phyloP scores from a whole-genome alignment of 2,113 vertebrate species.

The Eclectus roratus region DNA sequence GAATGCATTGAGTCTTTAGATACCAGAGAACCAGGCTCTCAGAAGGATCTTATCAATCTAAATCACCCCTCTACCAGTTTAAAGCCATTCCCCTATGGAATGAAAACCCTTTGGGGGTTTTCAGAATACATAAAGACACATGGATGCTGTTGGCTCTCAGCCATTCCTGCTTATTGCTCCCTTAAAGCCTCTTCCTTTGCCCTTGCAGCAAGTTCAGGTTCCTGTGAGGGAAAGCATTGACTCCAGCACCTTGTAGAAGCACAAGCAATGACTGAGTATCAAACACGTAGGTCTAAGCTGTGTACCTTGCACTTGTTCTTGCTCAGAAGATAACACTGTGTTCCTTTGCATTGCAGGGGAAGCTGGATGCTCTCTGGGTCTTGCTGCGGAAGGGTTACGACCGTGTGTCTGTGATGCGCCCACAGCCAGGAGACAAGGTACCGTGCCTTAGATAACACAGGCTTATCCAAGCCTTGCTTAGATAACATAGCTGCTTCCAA shows the following conservation, averaged over 20 bases:
- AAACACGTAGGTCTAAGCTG: neutral
- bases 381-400: slow-evolving; percentile 92
- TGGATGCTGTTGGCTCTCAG: neutral
- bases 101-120: neutral
- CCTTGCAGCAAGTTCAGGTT: neutral
- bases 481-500: neutral
- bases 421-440: slow-evolving; percentile 97
- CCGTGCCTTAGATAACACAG: neutral
- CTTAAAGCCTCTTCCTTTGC: neutral
- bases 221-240: neutral
- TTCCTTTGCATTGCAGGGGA: slow-evolving; percentile 80
- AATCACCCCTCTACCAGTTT: neutral
- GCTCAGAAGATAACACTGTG: neutral
- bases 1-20: neutral
- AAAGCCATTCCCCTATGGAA: neutral
- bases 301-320: fast-evolving
- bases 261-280: too few species aligned
- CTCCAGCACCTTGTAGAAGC: neutral
- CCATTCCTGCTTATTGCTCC: neutral
- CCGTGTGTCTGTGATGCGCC: slow-evolving; percentile 95
- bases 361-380: slow-evolving; percentile 93
- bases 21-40: neutral
- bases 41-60: neutral
- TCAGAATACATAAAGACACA: neutral
- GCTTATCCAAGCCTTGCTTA: neutral